Conservation (phyloP, 1,140 invertebrate species). For the Drosophila repleta region DNA sequence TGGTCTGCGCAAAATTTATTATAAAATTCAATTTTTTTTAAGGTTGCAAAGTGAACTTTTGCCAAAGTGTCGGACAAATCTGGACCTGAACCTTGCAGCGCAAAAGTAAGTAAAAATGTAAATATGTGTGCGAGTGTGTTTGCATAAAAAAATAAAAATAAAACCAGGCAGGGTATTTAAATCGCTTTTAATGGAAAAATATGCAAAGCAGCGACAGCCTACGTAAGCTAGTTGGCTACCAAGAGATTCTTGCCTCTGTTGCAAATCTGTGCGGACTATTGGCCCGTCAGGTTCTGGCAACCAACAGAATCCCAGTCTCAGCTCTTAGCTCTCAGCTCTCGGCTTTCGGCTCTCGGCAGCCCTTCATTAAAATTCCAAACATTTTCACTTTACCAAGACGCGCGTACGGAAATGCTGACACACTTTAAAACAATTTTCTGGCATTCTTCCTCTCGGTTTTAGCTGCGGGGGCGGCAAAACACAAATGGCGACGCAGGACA, state of each 20-base stretch:
- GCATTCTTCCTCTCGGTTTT: conserved; percentile 57
- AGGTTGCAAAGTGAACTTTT: conserved; percentile 32
- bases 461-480: conserved; percentile 22
- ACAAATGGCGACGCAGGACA: conserved; percentile 63
- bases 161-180: conserved; percentile 74
- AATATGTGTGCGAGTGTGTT: conserved; percentile 7
- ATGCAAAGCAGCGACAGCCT: conserved; percentile 60
- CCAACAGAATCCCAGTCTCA: conserved; percentile 1
- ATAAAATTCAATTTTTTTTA: conserved; percentile 73
- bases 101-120: conserved; percentile 22
- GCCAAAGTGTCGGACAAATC: conserved; percentile 47
- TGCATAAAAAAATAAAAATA: conserved; percentile 33
- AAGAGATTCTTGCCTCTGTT: conserved; percentile 32
- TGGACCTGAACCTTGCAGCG: conserved; percentile 13
- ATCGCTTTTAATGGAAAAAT: conserved; percentile 82
- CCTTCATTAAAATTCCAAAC: conserved; percentile 81
- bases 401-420: conserved; percentile 70
- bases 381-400: conserved; percentile 71
- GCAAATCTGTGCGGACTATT: conserved; percentile 72
- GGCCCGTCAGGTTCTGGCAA: conserved; percentile 25
- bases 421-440: conserved; percentile 81
- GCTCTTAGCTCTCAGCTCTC: not conserved
- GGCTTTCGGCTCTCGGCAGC: conserved; percentile 12
- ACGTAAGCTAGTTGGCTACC: conserved; percentile 55
- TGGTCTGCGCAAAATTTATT: conserved; percentile 70